phyloP scores from a whole-genome alignment of 2,113 vertebrate species.

The Lonchura striata region DNA sequence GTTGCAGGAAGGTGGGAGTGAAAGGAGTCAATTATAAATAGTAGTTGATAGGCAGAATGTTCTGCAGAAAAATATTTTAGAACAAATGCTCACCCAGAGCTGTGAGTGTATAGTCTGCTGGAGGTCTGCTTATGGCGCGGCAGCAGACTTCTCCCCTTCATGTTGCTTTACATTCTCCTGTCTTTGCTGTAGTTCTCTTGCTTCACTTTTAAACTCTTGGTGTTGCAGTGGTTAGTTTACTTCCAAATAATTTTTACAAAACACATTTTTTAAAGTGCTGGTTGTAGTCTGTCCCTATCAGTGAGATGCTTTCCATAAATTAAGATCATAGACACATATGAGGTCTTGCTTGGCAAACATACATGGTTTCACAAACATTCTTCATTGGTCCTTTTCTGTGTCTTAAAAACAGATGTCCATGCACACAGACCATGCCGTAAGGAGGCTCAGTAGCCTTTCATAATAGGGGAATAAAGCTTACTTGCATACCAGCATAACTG shows the following conservation, averaged over 20 bases:
- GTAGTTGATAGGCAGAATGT: background rate
- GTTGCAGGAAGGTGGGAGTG: background rate
- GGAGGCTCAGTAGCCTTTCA: background rate
- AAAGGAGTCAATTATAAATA: background rate
- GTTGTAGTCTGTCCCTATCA: background rate
- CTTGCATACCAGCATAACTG: background rate
- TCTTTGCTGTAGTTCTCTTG: background rate
- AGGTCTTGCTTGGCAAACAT: constrained; percentile 1
- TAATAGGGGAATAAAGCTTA: background rate
- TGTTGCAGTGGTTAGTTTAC: background rate
- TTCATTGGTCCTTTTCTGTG: constrained; percentile 10
- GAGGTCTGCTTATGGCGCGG: background rate
- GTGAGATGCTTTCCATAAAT: background rate
- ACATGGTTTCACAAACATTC: background rate
- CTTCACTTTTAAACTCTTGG: background rate
- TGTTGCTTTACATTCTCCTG: background rate
- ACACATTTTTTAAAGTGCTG: background rate
- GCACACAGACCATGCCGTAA: background rate
- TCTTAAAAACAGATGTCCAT: constrained; percentile 23
- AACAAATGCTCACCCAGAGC: background rate
- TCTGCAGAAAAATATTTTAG: background rate
- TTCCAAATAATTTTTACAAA: background rate
- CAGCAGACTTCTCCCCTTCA: background rate
- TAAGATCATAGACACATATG: background rate
- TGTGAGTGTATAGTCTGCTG: background rate